Base-by-base conservation (phyloP, 1,140 invertebrate species). In the Brachionus asplanchnoidis region DNA sequence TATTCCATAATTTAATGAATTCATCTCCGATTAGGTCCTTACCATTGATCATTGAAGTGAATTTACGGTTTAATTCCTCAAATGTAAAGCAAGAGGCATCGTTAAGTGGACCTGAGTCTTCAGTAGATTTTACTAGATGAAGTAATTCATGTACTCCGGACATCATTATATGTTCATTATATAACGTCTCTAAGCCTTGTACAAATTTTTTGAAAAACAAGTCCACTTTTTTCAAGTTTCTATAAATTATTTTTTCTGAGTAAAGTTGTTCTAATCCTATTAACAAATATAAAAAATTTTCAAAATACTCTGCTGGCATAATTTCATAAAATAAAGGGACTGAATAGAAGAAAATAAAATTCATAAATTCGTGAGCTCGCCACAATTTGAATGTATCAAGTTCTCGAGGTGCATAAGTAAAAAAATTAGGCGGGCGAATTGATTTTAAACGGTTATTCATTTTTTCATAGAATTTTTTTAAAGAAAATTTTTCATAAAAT, bases 341-440 rank as follows among this genome's bases (percentile, higher is more conserved):
- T n/a, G 66, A 68, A 32, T 68, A 68, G 32, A 68, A 68, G 26
- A 68, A 32, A 68, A 68, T 68, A 68, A 68, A 68, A 68, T 68
- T 68, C 66, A 68, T 68, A 68, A 68, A 68, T 68, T 68, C 66
- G 32, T 32, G 28, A 32, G 66, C 23, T 32, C 66, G 2, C 66
- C 66, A 68, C 32, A 32, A 32, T n/a, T 68, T 68, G 28, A 32
- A 68, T 32, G 28, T n/a, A 32, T n/a, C 12, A 68, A 68, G 26
- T n/a, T 68, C 66, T 36, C 66, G 23, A 28, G 66, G 66, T 32
- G 66, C 66, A 32, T 68, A 68, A 68, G 26, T 68, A 28, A 68
- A 36, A 32, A 12, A 32, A 36, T 36, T 68, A 32, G 23, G 66
- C 14, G 66, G 66, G 26, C 66, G 23, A 32, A 36, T 32, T 32